Base-by-base conservation (phyloP, 2,888 invertebrate species). In the Kryphioiulus occultus region DNA sequence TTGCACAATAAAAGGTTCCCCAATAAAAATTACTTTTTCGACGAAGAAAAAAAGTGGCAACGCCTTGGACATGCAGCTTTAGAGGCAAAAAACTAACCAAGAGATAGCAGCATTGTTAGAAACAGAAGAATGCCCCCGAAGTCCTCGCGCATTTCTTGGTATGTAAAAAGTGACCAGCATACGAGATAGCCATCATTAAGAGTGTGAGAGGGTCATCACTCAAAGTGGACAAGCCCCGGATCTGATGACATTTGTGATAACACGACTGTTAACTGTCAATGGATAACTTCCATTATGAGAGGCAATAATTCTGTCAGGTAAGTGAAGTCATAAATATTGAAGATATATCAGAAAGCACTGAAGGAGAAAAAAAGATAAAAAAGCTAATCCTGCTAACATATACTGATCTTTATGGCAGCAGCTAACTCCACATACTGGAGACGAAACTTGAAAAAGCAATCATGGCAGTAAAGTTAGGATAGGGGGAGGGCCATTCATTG, bases 241-340 rank as follows among this genome's bases (percentile, higher is more conserved):
- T 84, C 84, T 84, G 84, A 84, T 84, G 84, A 84, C 84, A 84
- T 39, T 42, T 39, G 39, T 35, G 84, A 84, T 84, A 84, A 84
- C 84, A 84, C 35, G 42, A 42, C 84, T 84, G 84, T 84, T 84
- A 84, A 84, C 84, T 84, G 84, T 84, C 84, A 84, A 84, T 39
- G 39, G 84, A 84, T 35, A 59, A 59, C 53, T 86, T 68, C 86
- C 44, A 53, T 86, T 86, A 86, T 86, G 86, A 59, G 44, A 32
- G 53, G 86, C 86, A 86, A 86, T 86, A 86, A 86, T 86, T 86
- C 86, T 86, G 86, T 86, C 86, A 86, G 59, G 68, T 53, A 86
- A 86, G 85, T 86, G 59, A 35, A 86, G 86, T 86, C 86, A 53
- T 86, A 86, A 86, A 86, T 35, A 35, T 86, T 84, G 42, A 42